phyloP scores from a whole-genome alignment of 2,113 vertebrate genomes.

The Python bivittatus region DNA sequence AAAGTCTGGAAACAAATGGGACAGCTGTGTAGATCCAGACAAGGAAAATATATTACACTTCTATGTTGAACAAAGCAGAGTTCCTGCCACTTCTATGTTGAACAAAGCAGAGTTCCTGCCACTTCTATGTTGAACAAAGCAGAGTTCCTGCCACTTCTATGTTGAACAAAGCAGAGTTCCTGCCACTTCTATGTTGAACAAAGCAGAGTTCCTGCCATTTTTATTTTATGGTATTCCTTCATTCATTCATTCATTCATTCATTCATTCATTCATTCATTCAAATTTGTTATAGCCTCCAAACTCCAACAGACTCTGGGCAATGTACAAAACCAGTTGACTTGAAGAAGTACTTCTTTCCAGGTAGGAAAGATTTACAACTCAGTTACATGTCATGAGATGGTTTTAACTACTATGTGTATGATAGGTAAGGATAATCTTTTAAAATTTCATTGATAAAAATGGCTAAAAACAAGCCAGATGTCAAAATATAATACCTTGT shows the following conservation, averaged over 20 bases:
- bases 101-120: no score
- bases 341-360: background rate
- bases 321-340: background rate
- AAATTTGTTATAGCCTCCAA: conserved; percentile 19
- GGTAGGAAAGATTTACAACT: background rate
- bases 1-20: background rate
- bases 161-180: conserved; percentile 9
- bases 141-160: background rate
- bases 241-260: conserved; percentile 8
- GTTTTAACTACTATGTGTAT: background rate
- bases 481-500: background rate
- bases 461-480: background rate
- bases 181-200: background rate
- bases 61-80: conserved; percentile 9
- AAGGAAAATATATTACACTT: conserved; percentile 24
- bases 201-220: conserved; percentile 33
- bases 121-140: conserved; percentile 30
- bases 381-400: background rate
- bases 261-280: conserved; percentile 16
- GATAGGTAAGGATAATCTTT: background rate
- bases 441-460: background rate
- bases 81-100: conserved; percentile 37
- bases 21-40: background rate
- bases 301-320: background rate
- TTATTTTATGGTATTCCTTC: conserved; percentile 6